Percentiles rank a stretch among this genome's conserved stretches.
These are phyloP conservation scores for Drosophila lutescens DNA, from an alignment of 2,888 invertebrate species.

Conservation along the genomic window DNA sequence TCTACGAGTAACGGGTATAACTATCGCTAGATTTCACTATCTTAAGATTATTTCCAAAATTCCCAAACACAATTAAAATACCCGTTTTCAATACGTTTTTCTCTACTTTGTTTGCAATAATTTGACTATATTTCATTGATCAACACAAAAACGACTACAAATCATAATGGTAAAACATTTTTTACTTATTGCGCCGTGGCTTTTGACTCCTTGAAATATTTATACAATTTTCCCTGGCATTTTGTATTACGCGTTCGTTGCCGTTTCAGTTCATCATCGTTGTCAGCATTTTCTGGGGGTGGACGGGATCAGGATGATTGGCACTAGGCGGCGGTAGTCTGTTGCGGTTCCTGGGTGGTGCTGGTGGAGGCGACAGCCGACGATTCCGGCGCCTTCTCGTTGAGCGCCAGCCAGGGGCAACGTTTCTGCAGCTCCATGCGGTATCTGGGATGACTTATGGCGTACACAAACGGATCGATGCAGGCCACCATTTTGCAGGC, in stretches of 20 bases:
- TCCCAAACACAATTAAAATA: not conserved
- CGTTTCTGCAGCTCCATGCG: conserved; percentile 92
- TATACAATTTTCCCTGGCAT: conserved; percentile 46
- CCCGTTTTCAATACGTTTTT: not conserved
- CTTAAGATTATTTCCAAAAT: not conserved
- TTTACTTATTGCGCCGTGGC: conserved; percentile 2
- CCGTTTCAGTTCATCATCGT: conserved; percentile 22
- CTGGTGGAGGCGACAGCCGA: conserved; percentile 85
- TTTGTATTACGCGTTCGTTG: conserved; percentile 54
- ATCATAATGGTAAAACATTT: conserved; percentile 35
- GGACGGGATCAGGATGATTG: not conserved
- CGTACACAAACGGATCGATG: conserved; percentile 95
- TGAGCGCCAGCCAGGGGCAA: conserved; percentile 90
- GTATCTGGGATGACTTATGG: conserved; percentile 95
- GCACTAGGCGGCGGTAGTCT: conserved; percentile 80
- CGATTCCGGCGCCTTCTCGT: conserved; percentile 87
- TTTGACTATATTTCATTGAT: conserved; percentile 49
- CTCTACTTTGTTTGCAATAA: conserved; percentile 54
- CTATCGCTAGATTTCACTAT: too few relatives aligned
- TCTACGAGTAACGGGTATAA: too few relatives aligned
- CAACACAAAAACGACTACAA: conserved; percentile 44
- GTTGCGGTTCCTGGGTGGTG: conserved; percentile 77
- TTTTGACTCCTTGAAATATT: conserved; percentile 22
- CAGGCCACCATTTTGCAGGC: conserved; percentile 95
- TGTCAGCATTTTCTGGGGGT: conserved; percentile 15